Base-by-base conservation (phyloP, 53 echinoderm and acorn worm species). In the Astropecten irregularis region DNA sequence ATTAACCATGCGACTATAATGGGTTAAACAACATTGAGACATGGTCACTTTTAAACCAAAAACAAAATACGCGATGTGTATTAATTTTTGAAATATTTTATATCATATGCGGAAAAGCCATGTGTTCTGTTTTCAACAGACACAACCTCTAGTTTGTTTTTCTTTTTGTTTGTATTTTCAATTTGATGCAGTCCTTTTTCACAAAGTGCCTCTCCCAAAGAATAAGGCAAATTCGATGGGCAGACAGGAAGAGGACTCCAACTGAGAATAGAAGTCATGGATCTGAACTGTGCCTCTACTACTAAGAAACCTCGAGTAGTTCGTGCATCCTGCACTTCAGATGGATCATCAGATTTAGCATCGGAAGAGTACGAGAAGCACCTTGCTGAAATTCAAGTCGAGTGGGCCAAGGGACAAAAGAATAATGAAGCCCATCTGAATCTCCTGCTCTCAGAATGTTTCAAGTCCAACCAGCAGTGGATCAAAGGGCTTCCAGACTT, bases 191-290 rank as follows among this genome's bases (percentile, higher is more conserved):
- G 85, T 71, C 73, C 38, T 63, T 86, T 38, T 86, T 86, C 66
- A 86, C 76, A 36, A 73, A 71, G 9, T 72, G 73, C 40, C 60
- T 86, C 6, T 47, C 61, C 74, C 86, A 86, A 37, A n/a, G 54
- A 32, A 86, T 86, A 37, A 32, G 86, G 22, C 86, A 74, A 25
- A 86, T 86, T 51, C 59, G 85, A 46, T 85, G 85, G 73, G 18
- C 37, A 59, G 25, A 60, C 20, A 85, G 68, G 31, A 71, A 71
- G 63, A 71, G 40, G 48, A 70, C 73, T 30, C 33, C 34, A 51
- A 33, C 38, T 21, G 58, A 32, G 22, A 76, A 76, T 9, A 56
- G 25, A 56, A n/a, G 40, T 39, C 33, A 27, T 29, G 52, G 38
- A 32, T 23, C 54, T 19, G 58, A 42, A 35, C 0, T 19, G 4